Percentiles rank a stretch among this genome's conserved stretches.
These are phyloP conservation scores for Gambusia yucatana DNA, from an alignment of 2,797 vertebrate species.

Conservation along the genomic window DNA sequence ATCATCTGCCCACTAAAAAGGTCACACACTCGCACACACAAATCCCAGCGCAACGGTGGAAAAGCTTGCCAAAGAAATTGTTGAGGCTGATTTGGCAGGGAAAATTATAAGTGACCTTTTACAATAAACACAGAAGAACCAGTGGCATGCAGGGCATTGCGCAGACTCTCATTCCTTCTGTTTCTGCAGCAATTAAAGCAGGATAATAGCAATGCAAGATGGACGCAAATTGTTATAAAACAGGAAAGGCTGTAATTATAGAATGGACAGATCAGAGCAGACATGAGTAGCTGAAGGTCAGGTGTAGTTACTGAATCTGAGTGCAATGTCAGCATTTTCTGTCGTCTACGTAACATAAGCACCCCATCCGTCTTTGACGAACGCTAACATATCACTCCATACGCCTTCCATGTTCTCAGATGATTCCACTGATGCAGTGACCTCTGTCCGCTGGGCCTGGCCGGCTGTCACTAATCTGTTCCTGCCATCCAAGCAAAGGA, in stretches of 20 bases:
- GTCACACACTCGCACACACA: conserved; percentile 69
- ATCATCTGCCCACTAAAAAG: conserved; percentile 81
- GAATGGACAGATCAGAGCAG: conserved; percentile 51
- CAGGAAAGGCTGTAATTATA: conserved; percentile 55
- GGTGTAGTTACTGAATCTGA: conserved; percentile 53
- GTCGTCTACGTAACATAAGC: conserved; percentile 46
- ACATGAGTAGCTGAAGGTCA: conserved; percentile 61
- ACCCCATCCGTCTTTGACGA: conserved; percentile 31
- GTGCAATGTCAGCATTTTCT: conserved; percentile 57
- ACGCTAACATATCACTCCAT: conserved; percentile 43
- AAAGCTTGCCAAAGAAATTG: conserved; percentile 74
- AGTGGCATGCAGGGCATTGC: conserved; percentile 31
- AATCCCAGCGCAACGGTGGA: conserved; percentile 60
- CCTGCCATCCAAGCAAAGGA: conserved; percentile 68
- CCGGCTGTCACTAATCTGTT: conserved; percentile 74
- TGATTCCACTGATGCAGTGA: conserved; percentile 67
- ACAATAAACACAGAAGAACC: conserved; percentile 66
- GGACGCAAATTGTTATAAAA: conserved; percentile 53
- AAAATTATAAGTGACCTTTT: conserved; percentile 79
- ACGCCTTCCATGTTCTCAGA: conserved; percentile 37
- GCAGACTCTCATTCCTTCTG: conserved; percentile 46
- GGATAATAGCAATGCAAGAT: conserved; percentile 18
- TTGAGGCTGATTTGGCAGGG: conserved; percentile 75
- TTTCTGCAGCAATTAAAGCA: conserved; percentile 45
- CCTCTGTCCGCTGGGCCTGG: conserved; percentile 74